These are phyloP conservation scores for Caenorhabditis virilis DNA, from an alignment of 2,888 invertebrate species.

Conservation along the genomic window DNA sequence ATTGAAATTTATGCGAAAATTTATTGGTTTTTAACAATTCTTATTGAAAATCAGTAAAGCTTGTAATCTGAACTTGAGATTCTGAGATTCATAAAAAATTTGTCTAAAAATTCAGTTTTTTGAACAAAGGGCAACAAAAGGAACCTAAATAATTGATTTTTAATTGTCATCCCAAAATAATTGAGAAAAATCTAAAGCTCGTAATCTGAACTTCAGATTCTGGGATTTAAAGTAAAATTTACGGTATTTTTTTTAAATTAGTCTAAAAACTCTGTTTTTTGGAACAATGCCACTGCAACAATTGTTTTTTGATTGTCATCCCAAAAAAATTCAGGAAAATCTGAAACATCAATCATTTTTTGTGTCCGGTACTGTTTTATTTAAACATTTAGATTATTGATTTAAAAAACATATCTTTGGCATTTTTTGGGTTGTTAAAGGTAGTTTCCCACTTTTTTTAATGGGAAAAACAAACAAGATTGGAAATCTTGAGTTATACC, in stretches of 20 bases:
- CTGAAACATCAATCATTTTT: not conserved
- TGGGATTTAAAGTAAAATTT: not conserved
- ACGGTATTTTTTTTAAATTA: not conserved
- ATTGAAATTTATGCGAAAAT: too few species aligned
- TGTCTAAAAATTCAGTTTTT: not conserved
- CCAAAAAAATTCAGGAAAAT: not conserved
- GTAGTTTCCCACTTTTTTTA: too few species aligned
- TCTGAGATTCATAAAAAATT: not conserved
- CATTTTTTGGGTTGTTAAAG: too few species aligned
- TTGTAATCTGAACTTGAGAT: not conserved
- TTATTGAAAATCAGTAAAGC: too few species aligned
- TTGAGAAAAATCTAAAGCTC: not conserved
- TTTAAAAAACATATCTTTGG: too few species aligned
- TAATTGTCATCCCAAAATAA: not conserved
- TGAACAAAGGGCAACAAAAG: not conserved
- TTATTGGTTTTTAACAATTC: conserved; percentile 5
- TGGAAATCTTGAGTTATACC: too few species aligned
- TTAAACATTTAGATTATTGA: too few species aligned
- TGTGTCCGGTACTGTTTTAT: too few species aligned
- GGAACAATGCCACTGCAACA: not conserved
- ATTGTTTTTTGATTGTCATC: not conserved
- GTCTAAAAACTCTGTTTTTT: not conserved
- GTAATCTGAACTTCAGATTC: not conserved
- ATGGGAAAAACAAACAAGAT: too few species aligned
- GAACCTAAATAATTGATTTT: not conserved